A percentile compares a stretch with the other conserved stretches of the same genome.
These are phyloP conservation scores for Anguilla megastoma DNA, from an alignment of 2,797 vertebrate genomes.

Conservation along the genomic window DNA sequence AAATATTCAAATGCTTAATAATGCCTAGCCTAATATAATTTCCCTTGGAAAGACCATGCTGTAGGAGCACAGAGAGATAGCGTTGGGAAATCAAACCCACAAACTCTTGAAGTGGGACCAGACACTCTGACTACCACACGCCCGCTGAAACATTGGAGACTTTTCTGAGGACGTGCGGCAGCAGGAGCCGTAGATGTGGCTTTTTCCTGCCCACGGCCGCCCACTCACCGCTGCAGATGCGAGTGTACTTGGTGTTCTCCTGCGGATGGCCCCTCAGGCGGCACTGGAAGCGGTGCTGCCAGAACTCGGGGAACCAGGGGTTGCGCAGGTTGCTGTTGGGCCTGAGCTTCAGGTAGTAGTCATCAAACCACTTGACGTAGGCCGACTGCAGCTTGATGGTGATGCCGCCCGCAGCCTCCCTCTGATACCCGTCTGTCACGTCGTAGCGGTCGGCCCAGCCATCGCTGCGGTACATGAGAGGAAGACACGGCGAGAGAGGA, in stretches of 20 bases:
- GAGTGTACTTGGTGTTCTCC: constrained; percentile 87
- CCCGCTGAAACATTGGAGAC: background rate
- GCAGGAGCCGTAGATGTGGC: background rate
- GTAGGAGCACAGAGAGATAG: background rate
- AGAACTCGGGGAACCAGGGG: constrained; percentile 98
- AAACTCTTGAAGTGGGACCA: background rate
- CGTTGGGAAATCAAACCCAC: background rate
- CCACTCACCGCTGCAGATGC: constrained; percentile 90
- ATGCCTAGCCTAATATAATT: background rate
- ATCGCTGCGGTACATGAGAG: constrained; percentile 72
- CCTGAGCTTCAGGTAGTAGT: constrained; percentile 92
- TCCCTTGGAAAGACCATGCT: background rate
- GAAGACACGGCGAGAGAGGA: background rate
- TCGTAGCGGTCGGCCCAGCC: constrained; percentile 98
- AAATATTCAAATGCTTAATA: too few species aligned
- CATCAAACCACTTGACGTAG: constrained; percentile 95
- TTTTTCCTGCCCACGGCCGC: background rate
- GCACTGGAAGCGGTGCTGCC: constrained; percentile 98
- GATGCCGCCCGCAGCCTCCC: constrained; percentile 92
- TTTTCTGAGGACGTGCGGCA: background rate
- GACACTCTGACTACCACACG: background rate
- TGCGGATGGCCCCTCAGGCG: constrained; percentile 83
- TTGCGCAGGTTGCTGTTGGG: constrained; percentile 90
- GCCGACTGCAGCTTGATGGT: constrained; percentile 98
- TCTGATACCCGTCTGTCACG: constrained; percentile 92